phyloP scores from a whole-genome alignment of 2,797 vertebrate species.

The Simalia tracyae region DNA sequence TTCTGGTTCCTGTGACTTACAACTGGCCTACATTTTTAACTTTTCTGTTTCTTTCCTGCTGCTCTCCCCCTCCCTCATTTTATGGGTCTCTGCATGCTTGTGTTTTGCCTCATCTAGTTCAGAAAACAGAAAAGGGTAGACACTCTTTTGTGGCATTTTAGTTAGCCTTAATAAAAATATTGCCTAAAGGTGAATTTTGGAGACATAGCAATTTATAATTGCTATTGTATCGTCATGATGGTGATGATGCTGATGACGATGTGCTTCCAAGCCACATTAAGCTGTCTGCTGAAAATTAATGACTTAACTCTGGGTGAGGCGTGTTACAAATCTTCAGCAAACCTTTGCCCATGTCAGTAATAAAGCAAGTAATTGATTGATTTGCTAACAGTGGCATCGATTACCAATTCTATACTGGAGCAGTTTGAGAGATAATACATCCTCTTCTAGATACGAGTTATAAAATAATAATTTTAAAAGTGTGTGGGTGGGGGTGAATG shows the following conservation, averaged over 20 bases:
- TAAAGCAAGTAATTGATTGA: slow-evolving; percentile 54
- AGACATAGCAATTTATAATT: not conserved
- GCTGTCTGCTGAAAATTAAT: slow-evolving; percentile 57
- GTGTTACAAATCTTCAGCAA: slow-evolving; percentile 36
- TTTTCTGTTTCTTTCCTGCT: not conserved
- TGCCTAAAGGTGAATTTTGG: not conserved
- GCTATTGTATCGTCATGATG: not conserved
- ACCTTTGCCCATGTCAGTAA: slow-evolving; percentile 56
- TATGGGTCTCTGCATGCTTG: not conserved
- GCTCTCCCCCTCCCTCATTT: not conserved
- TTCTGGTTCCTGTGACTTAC: not conserved
- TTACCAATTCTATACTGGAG: slow-evolving; percentile 51
- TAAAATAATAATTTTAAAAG: not conserved
- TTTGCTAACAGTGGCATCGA: slow-evolving; percentile 49
- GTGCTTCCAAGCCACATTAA: slow-evolving; percentile 54
- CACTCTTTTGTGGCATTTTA: not conserved
- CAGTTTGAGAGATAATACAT: slow-evolving; percentile 50
- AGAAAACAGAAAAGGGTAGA: not conserved
- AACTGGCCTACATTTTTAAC: not conserved
- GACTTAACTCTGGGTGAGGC: slow-evolving; percentile 59
- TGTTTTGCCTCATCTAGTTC: not conserved
- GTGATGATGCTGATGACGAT: slow-evolving; percentile 28
- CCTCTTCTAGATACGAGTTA: slow-evolving; percentile 2
- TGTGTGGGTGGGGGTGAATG: not conserved
- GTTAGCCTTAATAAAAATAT: not conserved